Conservation (phyloP, 2,888 invertebrate genomes). For the Ectemnius cavifrons region DNA sequence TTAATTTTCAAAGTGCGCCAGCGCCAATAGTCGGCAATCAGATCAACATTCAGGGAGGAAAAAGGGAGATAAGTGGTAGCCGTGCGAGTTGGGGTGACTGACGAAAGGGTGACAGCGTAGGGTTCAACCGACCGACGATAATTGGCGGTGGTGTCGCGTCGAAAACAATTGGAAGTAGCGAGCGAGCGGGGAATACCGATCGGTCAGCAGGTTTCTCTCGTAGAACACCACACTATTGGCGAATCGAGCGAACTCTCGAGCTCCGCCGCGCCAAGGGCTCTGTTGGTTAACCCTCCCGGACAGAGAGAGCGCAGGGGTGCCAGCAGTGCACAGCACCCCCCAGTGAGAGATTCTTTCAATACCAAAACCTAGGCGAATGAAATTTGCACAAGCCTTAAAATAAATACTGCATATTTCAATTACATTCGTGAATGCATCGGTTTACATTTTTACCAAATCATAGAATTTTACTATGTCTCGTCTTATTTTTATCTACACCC, state of each 20-base stretch:
- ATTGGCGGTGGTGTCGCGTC: conserved; percentile 21
- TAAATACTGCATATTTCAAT: no score
- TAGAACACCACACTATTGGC: conserved; percentile 31
- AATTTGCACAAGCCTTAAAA: no score
- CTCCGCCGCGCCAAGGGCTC: conserved; percentile 22
- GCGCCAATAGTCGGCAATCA: no score
- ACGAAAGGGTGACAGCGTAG: neutral
- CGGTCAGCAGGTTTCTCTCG: conserved; percentile 4
- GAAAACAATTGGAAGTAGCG: conserved; percentile 36
- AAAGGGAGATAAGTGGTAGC: no score
- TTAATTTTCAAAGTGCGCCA: no score
- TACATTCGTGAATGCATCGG: no score
- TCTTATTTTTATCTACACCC: no score
- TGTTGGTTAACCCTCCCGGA: conserved; percentile 51
- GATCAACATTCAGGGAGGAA: no score
- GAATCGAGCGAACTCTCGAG: neutral
- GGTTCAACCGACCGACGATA: conserved; percentile 10
- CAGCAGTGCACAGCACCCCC: conserved; percentile 54
- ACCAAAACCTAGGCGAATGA: no score
- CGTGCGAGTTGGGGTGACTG: neutral
- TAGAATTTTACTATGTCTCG: no score
- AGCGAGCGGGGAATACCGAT: conserved; percentile 29
- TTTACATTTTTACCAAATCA: no score
- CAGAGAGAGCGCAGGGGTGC: conserved; percentile 49
- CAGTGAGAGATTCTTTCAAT: no score